Conservation (phyloP, 2,888 invertebrate genomes). For the Aspidapion aeneum region DNA sequence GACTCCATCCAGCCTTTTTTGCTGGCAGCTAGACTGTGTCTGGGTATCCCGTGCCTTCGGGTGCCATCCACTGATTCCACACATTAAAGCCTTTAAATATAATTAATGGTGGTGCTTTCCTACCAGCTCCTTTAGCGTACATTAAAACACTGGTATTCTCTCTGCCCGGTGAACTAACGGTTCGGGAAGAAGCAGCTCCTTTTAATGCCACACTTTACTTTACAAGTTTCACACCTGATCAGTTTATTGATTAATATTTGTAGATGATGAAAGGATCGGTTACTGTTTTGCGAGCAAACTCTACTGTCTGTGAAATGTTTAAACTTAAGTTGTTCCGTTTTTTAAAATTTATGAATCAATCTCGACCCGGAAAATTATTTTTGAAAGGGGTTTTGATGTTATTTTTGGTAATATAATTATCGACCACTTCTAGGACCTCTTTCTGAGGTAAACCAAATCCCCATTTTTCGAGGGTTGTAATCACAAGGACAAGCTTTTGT, state of each 20-base stretch:
- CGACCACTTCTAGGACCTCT: constrained; percentile 1
- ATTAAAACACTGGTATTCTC: constrained; percentile 7
- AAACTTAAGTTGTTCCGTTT: not conserved
- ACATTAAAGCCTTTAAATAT: constrained; percentile 9
- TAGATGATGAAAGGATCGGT: constrained; percentile 8
- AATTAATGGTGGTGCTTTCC: constrained; percentile 5
- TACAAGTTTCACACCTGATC: constrained; percentile 13
- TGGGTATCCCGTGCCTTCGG: constrained; percentile 6
- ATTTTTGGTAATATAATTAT: constrained; percentile 2
- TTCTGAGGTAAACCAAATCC: constrained; percentile 1
- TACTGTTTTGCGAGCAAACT: constrained; percentile 6
- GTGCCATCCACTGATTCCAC: constrained; percentile 10
- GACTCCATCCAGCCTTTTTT: constrained; percentile 6
- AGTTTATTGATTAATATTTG: constrained; percentile 5
- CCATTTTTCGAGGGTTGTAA: too few relatives aligned
- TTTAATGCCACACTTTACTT: constrained; percentile 10
- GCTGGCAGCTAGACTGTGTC: constrained; percentile 1
- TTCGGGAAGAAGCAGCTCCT: constrained; percentile 7
- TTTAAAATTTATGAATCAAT: constrained; percentile 4
- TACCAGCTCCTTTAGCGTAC: not conserved
- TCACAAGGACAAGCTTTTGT: too few relatives aligned
- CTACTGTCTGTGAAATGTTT: constrained; percentile 1
- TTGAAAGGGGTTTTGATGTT: constrained; percentile 3
- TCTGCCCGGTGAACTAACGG: constrained; percentile 4
- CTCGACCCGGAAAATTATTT: not conserved